Evolutionary conservation across 2,888 invertebrate species (phyloP), one percentile per base, ranked within the genome.

Genomic region (Cordilura impudica): DNA sequence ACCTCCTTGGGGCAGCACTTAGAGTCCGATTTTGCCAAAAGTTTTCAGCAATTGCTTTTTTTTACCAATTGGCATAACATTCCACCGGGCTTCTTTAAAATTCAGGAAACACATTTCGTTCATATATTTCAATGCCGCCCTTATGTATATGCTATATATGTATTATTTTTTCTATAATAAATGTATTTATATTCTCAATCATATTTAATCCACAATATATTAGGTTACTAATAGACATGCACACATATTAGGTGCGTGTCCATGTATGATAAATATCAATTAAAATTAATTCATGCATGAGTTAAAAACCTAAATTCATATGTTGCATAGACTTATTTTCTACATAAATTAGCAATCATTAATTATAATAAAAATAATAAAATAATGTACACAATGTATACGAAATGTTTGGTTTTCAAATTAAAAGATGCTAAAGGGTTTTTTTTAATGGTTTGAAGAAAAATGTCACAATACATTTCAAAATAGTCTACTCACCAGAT

Each of bases 201-300:
- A 16, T 14, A 56, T 58, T 58, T 49, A 54, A 69, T 69, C 23
- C 58, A 49, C 35, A 39, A 47, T 31, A 39, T 6, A 35, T 31
- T 49, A 23, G 14, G 19, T 49, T 58, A 69, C 47, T 29, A 61
- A 26, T 47, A 61, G 29, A 61, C 61, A 61, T 29, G 61, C 47
- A 7, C 43, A 39, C 35, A n/a, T 4, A 35, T 2, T 35, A 12
- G 12, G n/a, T n/a, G n/a, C n/a, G n/a, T n/a, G n/a, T n/a, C n/a
- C 16, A 14, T 47, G 12, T 60, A 31, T 61, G 35, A 47, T 63
- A 72, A 72, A 63, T 72, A 63, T 45, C 16, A 72, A 72, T 72
- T 72, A 63, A 61, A 56, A 19, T 10, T 23, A 63, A 63, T 72
- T 72, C 39, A 63, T 72, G 31, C 63, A 56, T 35, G 12, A 2